A percentile compares a stretch with the other conserved stretches of the same genome.
phyloP scores from a whole-genome alignment of 2,888 invertebrate species.

The Nomada lathburiana region DNA sequence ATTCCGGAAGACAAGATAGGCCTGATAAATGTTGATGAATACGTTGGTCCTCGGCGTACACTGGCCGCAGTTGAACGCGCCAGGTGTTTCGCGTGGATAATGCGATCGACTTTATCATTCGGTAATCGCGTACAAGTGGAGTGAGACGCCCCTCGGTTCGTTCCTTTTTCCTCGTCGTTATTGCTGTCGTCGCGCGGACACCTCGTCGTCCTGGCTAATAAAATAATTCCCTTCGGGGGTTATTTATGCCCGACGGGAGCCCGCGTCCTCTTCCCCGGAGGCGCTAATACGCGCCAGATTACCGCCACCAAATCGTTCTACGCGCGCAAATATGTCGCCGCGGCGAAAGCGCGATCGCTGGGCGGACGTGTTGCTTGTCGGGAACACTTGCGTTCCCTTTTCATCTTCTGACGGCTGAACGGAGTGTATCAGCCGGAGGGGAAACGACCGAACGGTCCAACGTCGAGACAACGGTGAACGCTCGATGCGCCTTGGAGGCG shows the following conservation, averaged over 20 bases:
- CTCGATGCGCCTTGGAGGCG: neutral
- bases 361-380: constrained; percentile 49
- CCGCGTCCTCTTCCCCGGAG: neutral
- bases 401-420: constrained; percentile 31
- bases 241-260: constrained; percentile 44
- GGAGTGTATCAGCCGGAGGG: constrained; percentile 13
- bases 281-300: constrained; percentile 49
- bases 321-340: constrained; percentile 22
- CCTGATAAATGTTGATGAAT: constrained; percentile 60
- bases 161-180: constrained; percentile 14
- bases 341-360: constrained; percentile 27
- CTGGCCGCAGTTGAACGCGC: constrained; percentile 14
- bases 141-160: neutral
- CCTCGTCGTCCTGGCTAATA: constrained; percentile 32
- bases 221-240: constrained; percentile 33
- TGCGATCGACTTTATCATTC: constrained; percentile 64
- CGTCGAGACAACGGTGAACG: neutral
- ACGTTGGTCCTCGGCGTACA: constrained; percentile 22
- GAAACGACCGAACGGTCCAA: neutral
- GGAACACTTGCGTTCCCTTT: constrained; percentile 48
- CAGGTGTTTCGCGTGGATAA: constrained; percentile 46
- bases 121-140: constrained; percentile 39
- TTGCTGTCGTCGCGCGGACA: constrained; percentile 23
- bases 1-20: constrained; percentile 48
- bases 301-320: constrained; percentile 46